Evolutionary conservation across 2,113 vertebrate species (phyloP), one percentile per base, ranked within the genome.

Genomic region (Muntiacus muntjak): DNA sequence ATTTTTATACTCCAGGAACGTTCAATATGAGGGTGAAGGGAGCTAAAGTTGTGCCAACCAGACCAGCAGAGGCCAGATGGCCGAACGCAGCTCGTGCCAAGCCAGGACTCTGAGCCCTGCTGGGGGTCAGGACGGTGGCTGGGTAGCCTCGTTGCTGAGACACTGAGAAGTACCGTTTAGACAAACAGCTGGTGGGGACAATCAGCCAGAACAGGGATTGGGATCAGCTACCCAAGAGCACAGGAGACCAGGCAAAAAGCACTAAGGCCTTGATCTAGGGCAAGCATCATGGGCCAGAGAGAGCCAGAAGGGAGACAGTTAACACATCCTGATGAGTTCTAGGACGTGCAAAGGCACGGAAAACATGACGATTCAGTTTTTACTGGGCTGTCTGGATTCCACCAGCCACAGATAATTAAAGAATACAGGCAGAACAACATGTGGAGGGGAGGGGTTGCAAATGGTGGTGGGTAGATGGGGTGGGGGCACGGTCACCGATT

Each of bases 81-180:
- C 15, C 5, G 92, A 55, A 83, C 7, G 40, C 12, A 14, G 6
- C 0, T 0, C 45, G 30, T 40, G 19, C 40, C 40, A 9, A 26
- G 8, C 47, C 25, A 81, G 64, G 30, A 71, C 9, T 14, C 2
- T 2, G 78, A 11, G 36, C 33, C 19, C 13, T 5, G 54, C 28
- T 0, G 14, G 26, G 43, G 54, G 30, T 1, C 7, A 6, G 23
- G 19, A 4, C 5, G 33, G 28, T 2, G 21, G 36, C 21, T 19
- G 21, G 16, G 28, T 1, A 1, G 36, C 30, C 21, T 12, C 5
- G 21, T 33, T 8, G 50, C 10, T 14, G 13, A 47, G 7, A 43
- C 19, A 3, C 0, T 92, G 26, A 96, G 47, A 58, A 58, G 45
- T 9, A 6, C 0, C 2, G 50, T 8, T 54, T 8, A 83, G 23